Percentiles rank a stretch among this genome's conserved stretches.
Evolutionary conservation across 92 coral and sea anemone species (phyloP).

Genomic region (Pocillopora meandrina): DNA sequence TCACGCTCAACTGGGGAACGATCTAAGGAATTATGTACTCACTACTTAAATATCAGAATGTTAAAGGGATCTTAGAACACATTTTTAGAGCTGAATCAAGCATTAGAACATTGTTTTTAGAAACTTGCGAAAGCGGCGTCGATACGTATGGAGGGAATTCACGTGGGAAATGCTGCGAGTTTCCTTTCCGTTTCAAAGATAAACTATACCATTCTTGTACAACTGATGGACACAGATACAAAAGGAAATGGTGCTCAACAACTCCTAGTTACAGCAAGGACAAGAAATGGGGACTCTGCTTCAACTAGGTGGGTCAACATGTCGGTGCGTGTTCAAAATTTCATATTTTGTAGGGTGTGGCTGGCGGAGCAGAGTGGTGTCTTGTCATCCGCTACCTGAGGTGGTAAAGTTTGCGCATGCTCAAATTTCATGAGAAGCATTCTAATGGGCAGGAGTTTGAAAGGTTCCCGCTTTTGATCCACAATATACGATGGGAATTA

Average conservation of each 20-base stretch:
- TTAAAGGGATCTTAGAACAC: no score
- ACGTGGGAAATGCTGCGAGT: conserved; percentile 77
- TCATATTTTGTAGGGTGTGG: no score
- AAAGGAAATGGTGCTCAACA: conserved; percentile 80
- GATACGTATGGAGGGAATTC: conserved; percentile 81
- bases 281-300: conserved; percentile 76
- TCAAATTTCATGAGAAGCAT: no score
- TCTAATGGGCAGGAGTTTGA: no score
- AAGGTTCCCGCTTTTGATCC: no score
- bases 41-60: no score
- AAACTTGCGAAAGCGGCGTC: conserved; percentile 80
- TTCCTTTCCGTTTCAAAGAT: conserved; percentile 69
- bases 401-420: no score
- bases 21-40: no score
- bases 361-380: no score
- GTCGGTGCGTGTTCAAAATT: not conserved
- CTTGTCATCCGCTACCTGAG: no score
- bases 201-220: conserved; percentile 67
- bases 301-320: not conserved
- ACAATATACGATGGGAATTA: not conserved
- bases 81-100: not conserved
- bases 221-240: conserved; percentile 46
- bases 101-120: conserved; percentile 29
- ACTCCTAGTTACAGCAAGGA: conserved; percentile 56
- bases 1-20: no score